Base-by-base conservation (phyloP, 2,888 invertebrate genomes). In the Diaprepes abbreviatus region DNA sequence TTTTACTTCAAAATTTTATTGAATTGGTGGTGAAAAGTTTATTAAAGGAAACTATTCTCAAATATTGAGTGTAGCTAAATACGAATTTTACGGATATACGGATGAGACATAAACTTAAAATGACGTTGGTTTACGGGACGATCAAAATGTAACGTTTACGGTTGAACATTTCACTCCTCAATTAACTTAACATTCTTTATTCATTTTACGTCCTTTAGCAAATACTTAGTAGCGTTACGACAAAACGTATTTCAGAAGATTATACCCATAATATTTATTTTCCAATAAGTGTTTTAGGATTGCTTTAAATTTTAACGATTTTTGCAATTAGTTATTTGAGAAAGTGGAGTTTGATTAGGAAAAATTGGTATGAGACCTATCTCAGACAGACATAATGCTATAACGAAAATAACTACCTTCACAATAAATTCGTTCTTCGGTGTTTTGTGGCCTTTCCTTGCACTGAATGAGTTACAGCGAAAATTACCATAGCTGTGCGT, bases 71-170 rank as follows among this genome's bases (percentile, higher is more conserved):
- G 59, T 48, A 36, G 62, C 48, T 12, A 57, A 57, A 65, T 65
- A 33, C 14, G 43, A 21, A 21, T 65, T 65, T 43, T 31, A 59
- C 45, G 33, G 54, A 57, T 54, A 38, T 58, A 38, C 38, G 48
- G 50, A 36, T 28, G 66, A 31, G 40, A 12, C 66, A 59, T 66
- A 66, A 66, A 66, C 52, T 33, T 28, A 59, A 66, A 66, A 58
- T 66, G 58, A 50, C 59, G 52, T 33, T 24, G 59, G 52, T 66
- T 66, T 66, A 66, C 66, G 52, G 48, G 40, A 36, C 66, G 52
- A 66, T 66, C 59, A 66, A 59, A 58, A 40, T 66, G 52, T 59
- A 59, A 66, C 59, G 58, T 59, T 66, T 66, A 66, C 66, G 66
- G 50, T 36, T 40, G 58, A 50, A 66, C 66, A 59, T 66, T 66